Evolutionary conservation across 2,113 vertebrate genomes (phyloP), one percentile per base, ranked within the genome.

Genomic region (Columba livia): DNA sequence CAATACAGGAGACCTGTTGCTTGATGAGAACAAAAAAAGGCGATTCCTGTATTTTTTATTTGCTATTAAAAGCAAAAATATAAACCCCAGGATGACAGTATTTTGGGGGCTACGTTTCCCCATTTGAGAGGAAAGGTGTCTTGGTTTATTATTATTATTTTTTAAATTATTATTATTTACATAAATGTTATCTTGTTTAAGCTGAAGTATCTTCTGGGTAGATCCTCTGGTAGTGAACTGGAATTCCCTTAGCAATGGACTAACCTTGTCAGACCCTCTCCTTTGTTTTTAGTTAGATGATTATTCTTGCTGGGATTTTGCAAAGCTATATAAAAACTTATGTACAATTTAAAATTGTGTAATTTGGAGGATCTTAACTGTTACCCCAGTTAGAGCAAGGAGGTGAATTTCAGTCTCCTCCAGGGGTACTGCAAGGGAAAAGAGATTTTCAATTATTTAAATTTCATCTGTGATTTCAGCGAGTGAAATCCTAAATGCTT

Each of bases 41-140:
- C 9, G 20, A 50, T 85, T 65, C 12, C 40, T 70, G 11, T 25
- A 2, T 73, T 88, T 70, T 64, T 24, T 74, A 29, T 60, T 70
- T 80, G 38, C 32, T 71, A 48, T 75, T 75, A 53, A 40, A 83
- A 90, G n/a, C 36, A 17, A 57, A 71, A 23, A 11, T 80, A 3
- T 14, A 4, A 71, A 77, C 8, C 12, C 6, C 5, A 34, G 26
- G 21, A 25, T 18, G 64, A 7, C 1, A 0, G 5, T 26, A 23
- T 23, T 21, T 44, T 71, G 54, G 50, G 28, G 38, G 50, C 9
- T 25, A n/a, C 15, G 1, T 57, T 20, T 47, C 6, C 16, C 56
- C 26, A 26, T 50, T 23, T 64, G 48, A 77, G 61, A 31, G 14
- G 44, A 51, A 26, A 40, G 21, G 34, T 29, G 6, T 9, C 34